Evolutionary conservation across 2,797 vertebrate genomes (phyloP), one percentile per base, ranked within the genome.

Genomic region (Sebastes hubbsi): DNA sequence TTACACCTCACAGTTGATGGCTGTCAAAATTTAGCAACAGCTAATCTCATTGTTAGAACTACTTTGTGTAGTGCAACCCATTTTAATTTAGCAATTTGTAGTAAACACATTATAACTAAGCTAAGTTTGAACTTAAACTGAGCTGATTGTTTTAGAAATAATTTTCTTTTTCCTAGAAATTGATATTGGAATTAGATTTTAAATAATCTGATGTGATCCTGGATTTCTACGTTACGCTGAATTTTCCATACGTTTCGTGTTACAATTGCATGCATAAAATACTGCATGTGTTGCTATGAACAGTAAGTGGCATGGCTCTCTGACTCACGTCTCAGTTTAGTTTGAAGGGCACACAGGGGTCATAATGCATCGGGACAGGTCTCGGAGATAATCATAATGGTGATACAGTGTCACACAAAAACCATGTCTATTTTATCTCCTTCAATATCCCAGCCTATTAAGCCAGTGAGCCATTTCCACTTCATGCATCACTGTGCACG

Each of bases 401-500:
- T 88, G 84, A 92, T 62, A 65, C 66, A 84, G 70, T 75, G 56
- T 79, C 76, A 68, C 54, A 81, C 73, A 71, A 82, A 87, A 82
- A 80, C 58, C 64, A 60, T n/a, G 63, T 81, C 73, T 69, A 56
- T 88, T 83, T 88, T 90, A 92, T 91, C 85, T 91, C 49, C 46
- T 77, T 86, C 60, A 71, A 81, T 87, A 89, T 87, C 87, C 79
- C 66, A 83, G 70, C 36, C 76, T 68, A 46, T 75, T 72, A 52
- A 89, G 86, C 76, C 86, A 49, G 16, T 55, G 65, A 88, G 77
- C 81, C 80, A 75, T 86, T 91, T 86, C 85, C 86, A 80, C 84
- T 87, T 88, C 82, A 90, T 56, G 92, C 91, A 88, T 81, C 85
- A 76, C 81, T 88, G 90, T 77, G 52, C 66, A 67, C 78, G 54